Evolutionary conservation across 2,113 vertebrate genomes (phyloP).

Genomic region (Proteles cristata): DNA sequence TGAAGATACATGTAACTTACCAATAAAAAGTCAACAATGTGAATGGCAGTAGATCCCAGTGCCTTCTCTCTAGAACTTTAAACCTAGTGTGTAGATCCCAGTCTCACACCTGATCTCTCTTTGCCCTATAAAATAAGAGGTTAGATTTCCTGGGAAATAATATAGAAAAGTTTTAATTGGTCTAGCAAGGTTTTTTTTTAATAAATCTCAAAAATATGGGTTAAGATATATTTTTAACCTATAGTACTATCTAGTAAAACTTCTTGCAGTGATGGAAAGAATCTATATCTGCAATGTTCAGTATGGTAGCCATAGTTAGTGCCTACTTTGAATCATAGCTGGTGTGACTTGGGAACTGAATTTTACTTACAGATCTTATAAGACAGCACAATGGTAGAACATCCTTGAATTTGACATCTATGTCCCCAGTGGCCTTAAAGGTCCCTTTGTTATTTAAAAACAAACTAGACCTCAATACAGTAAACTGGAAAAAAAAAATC

Average conservation of each 20-base stretch:
- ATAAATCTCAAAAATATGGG: not conserved
- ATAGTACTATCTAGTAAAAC: not conserved
- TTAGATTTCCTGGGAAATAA: constrained; percentile 3
- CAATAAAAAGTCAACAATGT: not conserved
- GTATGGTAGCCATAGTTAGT: not conserved
- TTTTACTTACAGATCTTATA: not conserved
- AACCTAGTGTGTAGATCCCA: not conserved
- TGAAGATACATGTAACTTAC: not conserved
- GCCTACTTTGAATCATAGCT: constrained; percentile 15
- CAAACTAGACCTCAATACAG: constrained; percentile 37
- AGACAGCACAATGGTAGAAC: not conserved
- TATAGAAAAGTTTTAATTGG: not conserved
- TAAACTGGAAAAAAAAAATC: not conserved
- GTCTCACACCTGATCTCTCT: not conserved
- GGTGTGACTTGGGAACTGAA: not conserved
- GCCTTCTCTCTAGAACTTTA: constrained; percentile 1
- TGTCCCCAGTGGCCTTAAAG: not conserved
- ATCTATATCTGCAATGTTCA: not conserved
- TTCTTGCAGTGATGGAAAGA: not conserved
- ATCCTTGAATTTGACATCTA: not conserved
- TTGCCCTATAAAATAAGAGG: not conserved
- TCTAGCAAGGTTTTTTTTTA: not conserved
- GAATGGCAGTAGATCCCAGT: not conserved
- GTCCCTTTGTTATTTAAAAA: constrained; percentile 41
- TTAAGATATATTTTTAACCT: not conserved